phyloP scores from a whole-genome alignment of 1,140 invertebrate genomes.

The Metaphire vulgaris region DNA sequence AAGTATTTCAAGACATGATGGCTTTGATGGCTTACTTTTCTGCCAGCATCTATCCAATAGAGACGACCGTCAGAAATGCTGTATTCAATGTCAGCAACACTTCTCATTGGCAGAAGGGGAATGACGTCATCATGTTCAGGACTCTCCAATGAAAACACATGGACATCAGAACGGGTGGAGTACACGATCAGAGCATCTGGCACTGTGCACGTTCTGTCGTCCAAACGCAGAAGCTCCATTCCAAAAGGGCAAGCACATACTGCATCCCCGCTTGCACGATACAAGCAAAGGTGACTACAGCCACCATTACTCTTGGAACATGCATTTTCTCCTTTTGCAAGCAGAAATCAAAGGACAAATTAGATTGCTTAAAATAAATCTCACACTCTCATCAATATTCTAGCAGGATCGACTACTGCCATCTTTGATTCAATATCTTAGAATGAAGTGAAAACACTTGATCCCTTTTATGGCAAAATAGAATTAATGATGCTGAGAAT shows the following conservation, averaged over 20 bases:
- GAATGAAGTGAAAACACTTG: too few relatives aligned
- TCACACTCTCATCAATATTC: too few relatives aligned
- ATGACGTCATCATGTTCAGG: background rate
- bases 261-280: slow-evolving; percentile 57
- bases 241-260: slow-evolving; percentile 75
- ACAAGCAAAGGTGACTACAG: slow-evolving; percentile 92
- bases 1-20: too few relatives aligned
- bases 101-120: background rate
- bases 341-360: too few relatives aligned
- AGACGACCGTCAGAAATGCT: background rate
- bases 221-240: slow-evolving; percentile 64
- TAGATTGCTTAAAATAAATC: too few relatives aligned
- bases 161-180: slow-evolving; percentile 72
- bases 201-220: slow-evolving; percentile 71
- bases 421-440: too few relatives aligned
- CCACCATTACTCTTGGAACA: slow-evolving; percentile 87
- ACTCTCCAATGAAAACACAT: slow-evolving; percentile 52
- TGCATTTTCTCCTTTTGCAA: slow-evolving; percentile 65
- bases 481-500: too few relatives aligned
- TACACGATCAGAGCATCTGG: slow-evolving; percentile 84
- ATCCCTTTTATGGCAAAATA: too few relatives aligned
- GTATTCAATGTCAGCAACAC: background rate
- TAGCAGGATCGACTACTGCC: too few relatives aligned
- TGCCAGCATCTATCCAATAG: background rate
- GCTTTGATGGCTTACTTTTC: too few relatives aligned